Percentiles rank a stretch among this genome's conserved stretches.
These are phyloP conservation scores for Bubo blakistoni DNA, from an alignment of 2,113 vertebrate genomes.

Conservation along the genomic window DNA sequence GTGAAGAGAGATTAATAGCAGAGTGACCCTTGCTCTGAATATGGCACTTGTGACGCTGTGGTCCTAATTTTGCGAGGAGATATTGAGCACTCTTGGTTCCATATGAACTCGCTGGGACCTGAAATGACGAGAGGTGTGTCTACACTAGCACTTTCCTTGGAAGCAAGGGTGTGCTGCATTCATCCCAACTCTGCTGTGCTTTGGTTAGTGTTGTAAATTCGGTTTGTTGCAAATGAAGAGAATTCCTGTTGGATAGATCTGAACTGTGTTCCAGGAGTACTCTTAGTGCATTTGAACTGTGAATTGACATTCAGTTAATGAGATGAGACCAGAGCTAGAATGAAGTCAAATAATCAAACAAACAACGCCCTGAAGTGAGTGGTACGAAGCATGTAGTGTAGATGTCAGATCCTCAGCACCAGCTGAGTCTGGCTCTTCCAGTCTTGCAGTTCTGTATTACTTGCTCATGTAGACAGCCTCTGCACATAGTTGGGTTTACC, in stretches of 20 bases:
- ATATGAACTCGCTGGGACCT: neutral
- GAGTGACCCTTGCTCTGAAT: neutral
- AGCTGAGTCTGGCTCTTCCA: neutral
- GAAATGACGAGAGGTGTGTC: neutral
- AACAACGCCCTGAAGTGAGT: rapidly evolving
- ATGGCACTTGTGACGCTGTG: neutral
- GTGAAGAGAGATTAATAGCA: neutral
- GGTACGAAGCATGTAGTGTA: rapidly evolving
- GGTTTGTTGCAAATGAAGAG: neutral
- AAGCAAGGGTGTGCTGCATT: neutral
- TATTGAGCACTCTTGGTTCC: neutral
- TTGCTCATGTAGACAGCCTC: neutral
- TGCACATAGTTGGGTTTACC: neutral
- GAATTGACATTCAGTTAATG: neutral
- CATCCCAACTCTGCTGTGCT: neutral
- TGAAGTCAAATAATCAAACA: neutral
- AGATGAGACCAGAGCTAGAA: neutral
- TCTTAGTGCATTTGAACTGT: neutral
- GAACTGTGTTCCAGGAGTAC: neutral
- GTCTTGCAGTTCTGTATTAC: rapidly evolving
- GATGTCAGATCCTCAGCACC: rapidly evolving
- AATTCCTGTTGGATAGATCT: neutral
- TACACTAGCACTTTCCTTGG: neutral
- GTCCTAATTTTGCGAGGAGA: neutral
- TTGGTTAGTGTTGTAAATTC: neutral